A percentile compares a stretch with the other conserved stretches of the same genome.
Conservation (phyloP, 1,140 invertebrate genomes). For the Lepidurus couesii region DNA sequence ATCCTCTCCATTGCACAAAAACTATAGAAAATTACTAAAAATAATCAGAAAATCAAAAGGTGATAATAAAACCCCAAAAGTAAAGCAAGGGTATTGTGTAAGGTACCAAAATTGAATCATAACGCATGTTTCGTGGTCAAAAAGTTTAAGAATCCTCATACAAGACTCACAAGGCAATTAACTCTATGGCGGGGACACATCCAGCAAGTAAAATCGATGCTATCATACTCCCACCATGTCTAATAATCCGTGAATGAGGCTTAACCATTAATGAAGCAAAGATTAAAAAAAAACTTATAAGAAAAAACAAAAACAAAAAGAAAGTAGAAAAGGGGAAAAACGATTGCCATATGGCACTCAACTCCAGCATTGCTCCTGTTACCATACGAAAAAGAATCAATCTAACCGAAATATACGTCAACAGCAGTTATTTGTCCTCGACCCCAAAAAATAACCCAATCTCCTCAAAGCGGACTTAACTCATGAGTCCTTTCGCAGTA, state of each 20-base stretch:
- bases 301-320: not conserved
- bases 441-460: not conserved
- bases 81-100: not conserved
- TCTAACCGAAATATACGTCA: not conserved
- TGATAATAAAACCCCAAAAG: not conserved
- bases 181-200: not conserved
- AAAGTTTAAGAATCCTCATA: not conserved
- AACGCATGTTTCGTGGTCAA: not conserved
- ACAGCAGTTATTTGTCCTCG: not conserved
- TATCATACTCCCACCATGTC: slow-evolving; percentile 9
- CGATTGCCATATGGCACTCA: not conserved
- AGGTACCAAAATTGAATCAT: slow-evolving; percentile 3
- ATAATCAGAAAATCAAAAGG: not conserved
- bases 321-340: not conserved
- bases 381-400: not conserved
- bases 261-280: not conserved
- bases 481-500: slow-evolving; percentile 63
- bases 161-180: not conserved
- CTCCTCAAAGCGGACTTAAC: slow-evolving; percentile 46
- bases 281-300: not conserved
- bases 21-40: not conserved
- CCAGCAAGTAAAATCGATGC: slow-evolving; percentile 11
- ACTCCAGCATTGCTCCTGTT: not conserved
- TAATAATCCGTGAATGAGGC: not conserved
- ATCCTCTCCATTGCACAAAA: not conserved